Conservation (phyloP, 2,113 vertebrate species). For the Zapus hudsonius region DNA sequence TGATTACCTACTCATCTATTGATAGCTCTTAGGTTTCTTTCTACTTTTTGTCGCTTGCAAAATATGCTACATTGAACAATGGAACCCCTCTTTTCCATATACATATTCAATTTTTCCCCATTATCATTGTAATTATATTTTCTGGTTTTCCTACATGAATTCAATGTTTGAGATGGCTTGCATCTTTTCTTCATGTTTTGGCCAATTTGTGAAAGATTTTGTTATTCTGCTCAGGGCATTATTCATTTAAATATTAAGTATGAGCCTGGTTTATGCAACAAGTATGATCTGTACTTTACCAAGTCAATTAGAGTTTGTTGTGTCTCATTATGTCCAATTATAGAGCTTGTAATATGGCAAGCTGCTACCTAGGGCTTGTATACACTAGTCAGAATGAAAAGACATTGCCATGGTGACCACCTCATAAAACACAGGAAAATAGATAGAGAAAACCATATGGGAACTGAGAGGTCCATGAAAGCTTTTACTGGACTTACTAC, state of each 20-base stretch:
- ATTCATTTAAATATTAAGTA: neutral
- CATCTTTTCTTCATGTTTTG: neutral
- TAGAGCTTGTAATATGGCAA: neutral
- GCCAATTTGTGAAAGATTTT: neutral
- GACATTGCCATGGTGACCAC: neutral
- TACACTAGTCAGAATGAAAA: neutral
- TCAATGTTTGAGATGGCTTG: neutral
- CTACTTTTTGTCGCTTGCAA: neutral
- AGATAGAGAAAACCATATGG: neutral
- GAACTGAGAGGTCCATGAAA: neutral
- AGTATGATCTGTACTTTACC: neutral
- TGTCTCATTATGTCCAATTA: neutral
- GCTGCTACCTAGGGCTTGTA: neutral
- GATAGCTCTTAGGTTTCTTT: neutral
- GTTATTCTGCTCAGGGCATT: neutral
- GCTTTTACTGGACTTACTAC: neutral
- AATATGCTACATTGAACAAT: neutral
- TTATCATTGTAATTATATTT: no score
- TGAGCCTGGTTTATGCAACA: neutral
- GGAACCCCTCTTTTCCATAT: neutral
- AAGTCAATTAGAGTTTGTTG: neutral
- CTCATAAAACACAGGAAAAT: neutral
- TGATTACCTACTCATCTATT: neutral
- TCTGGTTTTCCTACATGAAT: neutral
- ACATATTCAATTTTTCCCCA: neutral